Evolutionary conservation across 2,888 invertebrate species (phyloP), one percentile per base, ranked within the genome.

Genomic region (Acholoe squamosa): DNA sequence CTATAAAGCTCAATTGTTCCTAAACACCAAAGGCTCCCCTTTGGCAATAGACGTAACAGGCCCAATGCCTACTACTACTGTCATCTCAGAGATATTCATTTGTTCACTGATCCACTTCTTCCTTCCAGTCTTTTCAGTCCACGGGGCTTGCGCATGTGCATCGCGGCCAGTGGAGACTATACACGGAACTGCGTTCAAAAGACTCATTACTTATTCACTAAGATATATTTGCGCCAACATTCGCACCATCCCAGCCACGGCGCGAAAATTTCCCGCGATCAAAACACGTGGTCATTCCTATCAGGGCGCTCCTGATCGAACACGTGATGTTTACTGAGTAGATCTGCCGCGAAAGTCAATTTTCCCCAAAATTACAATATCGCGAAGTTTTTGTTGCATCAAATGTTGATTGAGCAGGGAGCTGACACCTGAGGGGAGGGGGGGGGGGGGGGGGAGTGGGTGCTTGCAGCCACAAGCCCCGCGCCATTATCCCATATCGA

Each of bases 121-220:
- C 86, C 86, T 52, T 86, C 86, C 56, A 56, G 52, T 56, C 56
- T 86, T 86, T 56, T 54, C 86, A 86, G 56, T 86, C 86, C 86
- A 86, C 54, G 86, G 31, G 54, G 54, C 86, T 86, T 86, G 86
- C 86, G 86, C 86, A 86, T 86, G 86, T 86, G 86, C 86, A 86
- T 86, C 86, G 52, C 86, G 86, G 54, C 56, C 86, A 86, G 86
- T 31, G 56, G 86, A 86, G 86, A 86, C 86, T 86, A 86, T 86
- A 86, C 86, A 86, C 86, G 56, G 86, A 86, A 54, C 86, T 52
- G 86, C 86, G 86, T 86, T 86, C 86, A 86, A 86, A 86, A 86
- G 86, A 86, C 86, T 86, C 86, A 86, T 86, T 86, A 86, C 86
- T 31, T 56, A 86, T 86, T 52, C 86, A 86, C 52, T 0, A 28